These are phyloP conservation scores for Drosophila ficusphila DNA, from an alignment of 1,140 invertebrate species.

Conservation along the genomic window DNA sequence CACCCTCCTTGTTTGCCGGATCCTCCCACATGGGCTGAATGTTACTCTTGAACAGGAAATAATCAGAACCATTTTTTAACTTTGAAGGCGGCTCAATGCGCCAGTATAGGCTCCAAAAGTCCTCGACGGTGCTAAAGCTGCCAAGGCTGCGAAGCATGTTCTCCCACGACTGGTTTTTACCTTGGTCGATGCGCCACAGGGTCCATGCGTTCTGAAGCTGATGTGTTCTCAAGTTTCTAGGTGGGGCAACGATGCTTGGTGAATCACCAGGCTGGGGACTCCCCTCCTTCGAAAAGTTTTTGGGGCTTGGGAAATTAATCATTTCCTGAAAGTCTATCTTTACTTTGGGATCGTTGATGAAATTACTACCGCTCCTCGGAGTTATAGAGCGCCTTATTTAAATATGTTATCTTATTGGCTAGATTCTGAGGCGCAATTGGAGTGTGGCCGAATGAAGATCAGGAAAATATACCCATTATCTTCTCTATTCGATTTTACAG, in stretches of 20 bases:
- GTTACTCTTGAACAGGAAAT: neutral
- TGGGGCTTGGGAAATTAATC: neutral
- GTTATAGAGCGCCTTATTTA: neutral
- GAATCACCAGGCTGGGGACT: neutral
- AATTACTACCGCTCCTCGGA: neutral
- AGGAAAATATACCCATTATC: neutral
- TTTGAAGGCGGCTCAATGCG: neutral
- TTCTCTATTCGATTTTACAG: no score
- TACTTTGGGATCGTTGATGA: neutral
- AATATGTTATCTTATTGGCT: neutral
- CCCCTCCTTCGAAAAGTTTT: neutral
- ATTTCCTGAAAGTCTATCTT: neutral
- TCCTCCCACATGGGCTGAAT: constrained; percentile 2
- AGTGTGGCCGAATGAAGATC: neutral
- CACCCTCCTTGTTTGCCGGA: neutral
- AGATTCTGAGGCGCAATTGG: neutral
- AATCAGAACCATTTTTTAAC: neutral
- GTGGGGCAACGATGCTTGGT: no score
- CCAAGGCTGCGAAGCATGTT: neutral
- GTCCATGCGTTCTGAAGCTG: constrained; percentile 4
- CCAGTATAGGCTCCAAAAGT: neutral
- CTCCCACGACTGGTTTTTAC: neutral
- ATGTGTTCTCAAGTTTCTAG: neutral
- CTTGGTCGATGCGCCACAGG: neutral
- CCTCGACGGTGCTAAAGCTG: neutral